Base-by-base conservation (phyloP, 2,113 vertebrate species). In the Fregata magnificens region DNA sequence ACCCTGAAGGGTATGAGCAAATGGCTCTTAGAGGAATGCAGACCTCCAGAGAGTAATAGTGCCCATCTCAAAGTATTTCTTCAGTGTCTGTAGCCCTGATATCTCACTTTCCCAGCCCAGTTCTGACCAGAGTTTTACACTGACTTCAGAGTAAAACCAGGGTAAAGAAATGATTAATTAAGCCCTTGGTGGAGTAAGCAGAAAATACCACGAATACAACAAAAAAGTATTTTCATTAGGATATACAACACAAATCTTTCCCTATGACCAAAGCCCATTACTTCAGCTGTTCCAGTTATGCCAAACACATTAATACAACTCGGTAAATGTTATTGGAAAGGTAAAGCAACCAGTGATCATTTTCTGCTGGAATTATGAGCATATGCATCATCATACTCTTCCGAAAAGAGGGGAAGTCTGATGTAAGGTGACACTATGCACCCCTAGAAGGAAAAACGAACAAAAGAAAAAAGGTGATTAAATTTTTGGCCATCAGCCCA, bases 401-500 rank as follows among this genome's bases (percentile, higher is more conserved):
- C 55, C 78, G 81, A 70, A 83, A 94, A 95, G 55, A 95, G 50
- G 26, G 16, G 22, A 77, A 86, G 36, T 32, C 32, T 61, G 40
- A 82, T 74, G 16, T 53, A 93, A 96, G 85, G 70, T 69, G 82
- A 86, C 63, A 78, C 24, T 78, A 36, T 19, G 21, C 40, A 71
- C 16, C 86, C 44, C 36, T 72, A 93, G 50, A 96, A 84, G 32
- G 13, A 91, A 82, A 92, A 50, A 21, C 40, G 6, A 40, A 79
- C 18, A 32, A 55, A 59, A 34, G 7, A 50, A 91, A 59, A 93
- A 70, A 83, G 6, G 28, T 59, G 91, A 93, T 91, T 91, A 88
- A 76, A 52, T 50, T 86, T 87, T 79, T 96, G 86, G 95, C 86
- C 22, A 61, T 95, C 59, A 76, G 74, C 67, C 79, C 85, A 95